phyloP scores from a whole-genome alignment of 2,797 vertebrate species.

The Antrozous pallidus region DNA sequence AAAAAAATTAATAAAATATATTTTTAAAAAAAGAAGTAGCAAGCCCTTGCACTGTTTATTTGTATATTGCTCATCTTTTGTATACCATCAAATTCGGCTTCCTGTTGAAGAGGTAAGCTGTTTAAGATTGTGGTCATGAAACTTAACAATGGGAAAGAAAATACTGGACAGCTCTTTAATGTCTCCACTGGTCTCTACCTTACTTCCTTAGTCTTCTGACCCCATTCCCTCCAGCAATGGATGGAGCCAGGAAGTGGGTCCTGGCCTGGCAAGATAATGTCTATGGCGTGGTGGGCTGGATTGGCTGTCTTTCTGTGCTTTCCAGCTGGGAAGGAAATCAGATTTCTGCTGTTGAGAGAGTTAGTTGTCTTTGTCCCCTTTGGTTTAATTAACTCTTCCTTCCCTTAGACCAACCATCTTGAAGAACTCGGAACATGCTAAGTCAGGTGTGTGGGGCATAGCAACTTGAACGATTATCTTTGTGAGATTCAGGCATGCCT shows the following conservation, averaged over 20 bases:
- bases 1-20: too few relatives aligned
- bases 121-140: conserved; percentile 37
- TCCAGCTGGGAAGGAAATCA: conserved; percentile 73
- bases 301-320: conserved; percentile 54
- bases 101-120: conserved; percentile 34
- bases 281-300: conserved; percentile 51
- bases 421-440: background rate
- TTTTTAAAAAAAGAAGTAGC: background rate
- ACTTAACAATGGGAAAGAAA: conserved; percentile 59
- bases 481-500: background rate
- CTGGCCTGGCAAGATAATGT: conserved; percentile 56
- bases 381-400: conserved; percentile 67
- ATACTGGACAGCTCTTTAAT: background rate
- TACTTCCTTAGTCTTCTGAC: conserved; percentile 59
- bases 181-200: conserved; percentile 23
- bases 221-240: conserved; percentile 40
- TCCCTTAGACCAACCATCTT: background rate
- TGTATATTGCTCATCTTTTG: background rate
- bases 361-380: conserved; percentile 24
- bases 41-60: background rate
- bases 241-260: conserved; percentile 58
- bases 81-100: conserved; percentile 31
- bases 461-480: background rate
- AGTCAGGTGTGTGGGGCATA: background rate
- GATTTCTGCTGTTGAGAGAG: conserved; percentile 40